phyloP scores from a whole-genome alignment of 2,797 vertebrate genomes.

The Parauchenoglanis ngamensis region DNA sequence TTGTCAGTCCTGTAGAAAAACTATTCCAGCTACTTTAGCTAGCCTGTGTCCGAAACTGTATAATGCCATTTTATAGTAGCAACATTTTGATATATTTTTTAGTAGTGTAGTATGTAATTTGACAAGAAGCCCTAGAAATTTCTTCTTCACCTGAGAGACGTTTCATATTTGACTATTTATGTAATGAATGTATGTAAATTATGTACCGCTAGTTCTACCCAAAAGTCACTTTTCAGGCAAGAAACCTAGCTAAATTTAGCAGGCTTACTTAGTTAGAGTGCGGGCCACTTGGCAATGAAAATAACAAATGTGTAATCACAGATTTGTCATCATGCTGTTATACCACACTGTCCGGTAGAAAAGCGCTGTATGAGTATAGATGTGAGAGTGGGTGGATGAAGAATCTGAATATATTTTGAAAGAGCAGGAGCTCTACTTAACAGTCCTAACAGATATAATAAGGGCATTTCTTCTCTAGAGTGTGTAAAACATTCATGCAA shows the following conservation, averaged over 20 bases:
- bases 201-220: background rate
- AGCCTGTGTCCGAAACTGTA: background rate
- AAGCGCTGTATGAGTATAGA: background rate
- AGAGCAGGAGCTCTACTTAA: constrained; percentile 25
- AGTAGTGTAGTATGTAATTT: background rate
- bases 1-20: background rate
- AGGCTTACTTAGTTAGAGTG: constrained; percentile 1
- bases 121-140: background rate
- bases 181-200: no score
- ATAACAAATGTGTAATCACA: constrained; percentile 17
- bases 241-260: background rate
- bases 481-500: constrained; percentile 27
- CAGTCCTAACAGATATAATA: constrained; percentile 9
- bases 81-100: background rate
- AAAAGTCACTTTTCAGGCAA: background rate
- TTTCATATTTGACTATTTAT: background rate
- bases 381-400: constrained; percentile 30
- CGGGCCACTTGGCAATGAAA: background rate
- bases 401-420: constrained; percentile 32
- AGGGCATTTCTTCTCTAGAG: constrained; percentile 9
- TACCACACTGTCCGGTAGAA: background rate
- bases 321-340: background rate
- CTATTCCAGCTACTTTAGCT: background rate
- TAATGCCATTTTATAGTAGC: background rate
- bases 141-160: background rate